These are phyloP conservation scores for Alca torda DNA, from an alignment of 2,797 vertebrate genomes.

Conservation along the genomic window DNA sequence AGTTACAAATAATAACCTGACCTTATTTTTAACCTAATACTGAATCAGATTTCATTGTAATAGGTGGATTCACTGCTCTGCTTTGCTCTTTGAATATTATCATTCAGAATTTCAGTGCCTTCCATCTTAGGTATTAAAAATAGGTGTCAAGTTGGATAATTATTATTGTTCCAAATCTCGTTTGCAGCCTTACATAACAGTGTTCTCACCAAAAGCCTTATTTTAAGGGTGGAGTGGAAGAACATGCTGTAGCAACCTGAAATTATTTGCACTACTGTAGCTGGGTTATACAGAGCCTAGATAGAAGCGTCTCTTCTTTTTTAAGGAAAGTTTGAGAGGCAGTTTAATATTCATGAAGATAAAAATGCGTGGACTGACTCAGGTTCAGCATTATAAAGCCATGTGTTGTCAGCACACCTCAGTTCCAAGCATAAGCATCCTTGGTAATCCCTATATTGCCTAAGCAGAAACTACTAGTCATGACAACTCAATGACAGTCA, in stretches of 20 bases:
- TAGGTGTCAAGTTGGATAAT: conserved; percentile 37
- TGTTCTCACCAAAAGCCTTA: conserved; percentile 52
- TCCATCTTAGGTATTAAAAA: conserved; percentile 49
- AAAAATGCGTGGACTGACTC: background rate
- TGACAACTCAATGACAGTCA: background rate
- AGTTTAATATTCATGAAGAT: background rate
- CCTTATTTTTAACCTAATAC: conserved; percentile 51
- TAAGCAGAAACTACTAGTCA: conserved; percentile 37
- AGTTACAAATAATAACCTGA: conserved; percentile 40
- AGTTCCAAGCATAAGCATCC: background rate
- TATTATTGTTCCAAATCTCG: conserved; percentile 30
- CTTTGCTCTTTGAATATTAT: conserved; percentile 22
- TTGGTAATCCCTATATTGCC: background rate
- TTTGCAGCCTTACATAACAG: conserved; percentile 48
- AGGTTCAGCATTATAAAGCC: background rate
- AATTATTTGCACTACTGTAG: conserved; percentile 39
- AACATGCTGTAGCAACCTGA: conserved; percentile 51
- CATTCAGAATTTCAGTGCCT: conserved; percentile 50
- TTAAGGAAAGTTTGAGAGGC: background rate
- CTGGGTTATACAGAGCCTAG: background rate
- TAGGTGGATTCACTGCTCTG: background rate
- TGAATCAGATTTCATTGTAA: conserved; percentile 28
- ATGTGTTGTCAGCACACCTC: background rate
- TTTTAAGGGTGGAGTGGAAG: conserved; percentile 52
- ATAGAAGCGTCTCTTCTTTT: background rate